phyloP scores from a whole-genome alignment of 2,888 invertebrate species.

The Lithophane socia region DNA sequence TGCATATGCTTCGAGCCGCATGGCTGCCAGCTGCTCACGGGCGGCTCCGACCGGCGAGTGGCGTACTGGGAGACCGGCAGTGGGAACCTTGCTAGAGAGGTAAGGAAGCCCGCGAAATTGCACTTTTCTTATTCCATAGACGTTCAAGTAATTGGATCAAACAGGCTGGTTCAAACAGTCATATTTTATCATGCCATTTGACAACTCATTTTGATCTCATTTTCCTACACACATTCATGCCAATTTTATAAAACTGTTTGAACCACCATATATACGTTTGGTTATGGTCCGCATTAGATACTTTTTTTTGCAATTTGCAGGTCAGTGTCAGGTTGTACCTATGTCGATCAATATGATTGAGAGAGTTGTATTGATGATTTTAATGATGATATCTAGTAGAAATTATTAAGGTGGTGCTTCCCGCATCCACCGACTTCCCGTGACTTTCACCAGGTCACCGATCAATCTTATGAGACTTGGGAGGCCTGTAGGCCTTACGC shows the following conservation, averaged over 20 bases:
- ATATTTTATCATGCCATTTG: too few species aligned
- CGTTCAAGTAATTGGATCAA: too few species aligned
- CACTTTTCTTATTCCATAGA: too few species aligned
- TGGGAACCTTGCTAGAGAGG: constrained; percentile 95
- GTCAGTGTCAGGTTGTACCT: not conserved
- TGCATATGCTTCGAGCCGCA: constrained; percentile 93
- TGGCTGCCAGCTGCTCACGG: constrained; percentile 95
- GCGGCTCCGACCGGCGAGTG: constrained; percentile 96
- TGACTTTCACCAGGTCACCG: not conserved
- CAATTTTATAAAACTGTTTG: too few species aligned
- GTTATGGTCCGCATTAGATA: too few species aligned
- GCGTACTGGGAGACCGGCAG: constrained; percentile 97
- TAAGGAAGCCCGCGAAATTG: constrained; percentile 63
- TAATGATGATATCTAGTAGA: not conserved
- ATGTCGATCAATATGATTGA: not conserved
- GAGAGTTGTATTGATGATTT: not conserved
- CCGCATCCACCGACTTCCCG: not conserved
- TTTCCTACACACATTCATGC: too few species aligned
- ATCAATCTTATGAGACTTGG: not conserved
- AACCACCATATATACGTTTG: too few species aligned
- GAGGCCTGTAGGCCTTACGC: not conserved
- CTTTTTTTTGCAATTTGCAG: not conserved
- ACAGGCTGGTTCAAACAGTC: too few species aligned
- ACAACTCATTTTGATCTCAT: too few species aligned
- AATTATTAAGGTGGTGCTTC: not conserved